Evolutionary conservation across 1,140 invertebrate genomes (phyloP).

Genomic region (Cotesia glomerata): DNA sequence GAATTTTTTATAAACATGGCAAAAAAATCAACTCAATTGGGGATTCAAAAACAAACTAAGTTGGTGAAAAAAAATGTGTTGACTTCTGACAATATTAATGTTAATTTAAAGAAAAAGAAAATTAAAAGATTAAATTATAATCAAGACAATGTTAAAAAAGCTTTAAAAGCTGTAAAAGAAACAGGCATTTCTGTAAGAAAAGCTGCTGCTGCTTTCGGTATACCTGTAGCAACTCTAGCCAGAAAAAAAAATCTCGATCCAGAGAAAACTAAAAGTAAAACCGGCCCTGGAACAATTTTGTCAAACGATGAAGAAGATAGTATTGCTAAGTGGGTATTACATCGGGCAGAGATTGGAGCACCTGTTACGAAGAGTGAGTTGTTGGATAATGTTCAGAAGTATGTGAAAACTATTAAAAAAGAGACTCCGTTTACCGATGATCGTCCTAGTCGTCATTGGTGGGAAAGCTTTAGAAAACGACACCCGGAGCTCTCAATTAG

Average conservation of each 20-base stretch:
- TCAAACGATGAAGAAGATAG: background rate
- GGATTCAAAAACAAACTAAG: too few relatives aligned
- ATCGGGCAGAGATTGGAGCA: background rate
- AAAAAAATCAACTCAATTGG: too few relatives aligned
- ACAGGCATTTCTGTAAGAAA: background rate
- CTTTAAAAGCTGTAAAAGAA: background rate
- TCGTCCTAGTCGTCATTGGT: background rate
- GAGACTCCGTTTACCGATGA: background rate
- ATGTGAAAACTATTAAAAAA: background rate
- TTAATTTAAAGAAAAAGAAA: background rate
- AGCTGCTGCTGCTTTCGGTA: background rate
- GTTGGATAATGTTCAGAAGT: background rate
- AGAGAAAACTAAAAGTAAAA: background rate
- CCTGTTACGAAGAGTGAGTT: background rate
- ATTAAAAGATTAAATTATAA: background rate
- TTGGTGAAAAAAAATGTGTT: too few relatives aligned
- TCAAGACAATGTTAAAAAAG: conserved; percentile 21
- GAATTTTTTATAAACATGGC: too few relatives aligned
- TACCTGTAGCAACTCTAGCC: background rate
- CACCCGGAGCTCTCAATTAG: background rate
- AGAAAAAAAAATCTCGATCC: background rate
- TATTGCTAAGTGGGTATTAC: background rate
- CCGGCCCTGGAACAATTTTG: background rate
- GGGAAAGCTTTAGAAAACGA: background rate
- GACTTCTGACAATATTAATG: background rate